Conservation (phyloP, 2,888 invertebrate species). For the Seira musarum region DNA sequence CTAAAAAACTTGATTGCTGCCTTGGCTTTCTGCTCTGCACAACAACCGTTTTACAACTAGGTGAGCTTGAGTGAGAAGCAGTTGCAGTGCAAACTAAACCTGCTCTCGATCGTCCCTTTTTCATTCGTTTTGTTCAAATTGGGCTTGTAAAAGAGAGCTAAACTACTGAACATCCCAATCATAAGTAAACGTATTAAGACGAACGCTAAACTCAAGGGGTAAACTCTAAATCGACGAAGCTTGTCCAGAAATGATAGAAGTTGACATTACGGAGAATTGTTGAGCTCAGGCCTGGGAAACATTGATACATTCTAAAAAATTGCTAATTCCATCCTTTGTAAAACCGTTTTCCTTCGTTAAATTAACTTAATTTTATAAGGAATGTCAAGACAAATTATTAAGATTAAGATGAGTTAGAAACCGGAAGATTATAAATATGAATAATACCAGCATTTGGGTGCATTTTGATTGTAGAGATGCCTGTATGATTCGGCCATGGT, state of each 20-base stretch:
- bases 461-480: no score
- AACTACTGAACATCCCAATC: background rate
- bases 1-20: constrained; percentile 48
- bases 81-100: background rate
- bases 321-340: no score
- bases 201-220: background rate
- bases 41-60: background rate
- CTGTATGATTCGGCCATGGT: no score
- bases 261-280: background rate
- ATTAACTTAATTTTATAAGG: no score
- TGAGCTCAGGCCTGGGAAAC: background rate
- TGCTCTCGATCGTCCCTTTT: constrained; percentile 11
- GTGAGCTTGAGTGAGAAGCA: background rate
- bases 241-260: constrained; percentile 13
- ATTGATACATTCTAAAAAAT: background rate
- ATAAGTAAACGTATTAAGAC: background rate
- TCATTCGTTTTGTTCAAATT: background rate
- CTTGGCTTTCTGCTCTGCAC: constrained; percentile 38
- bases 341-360: no score
- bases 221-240: background rate
- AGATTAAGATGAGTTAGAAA: no score
- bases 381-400: no score
- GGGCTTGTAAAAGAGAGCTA: background rate
- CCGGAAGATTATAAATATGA: no score
- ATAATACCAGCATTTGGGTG: no score